Evolutionary conservation across 2,888 invertebrate species (phyloP).

Genomic region (Smittia sp.): DNA sequence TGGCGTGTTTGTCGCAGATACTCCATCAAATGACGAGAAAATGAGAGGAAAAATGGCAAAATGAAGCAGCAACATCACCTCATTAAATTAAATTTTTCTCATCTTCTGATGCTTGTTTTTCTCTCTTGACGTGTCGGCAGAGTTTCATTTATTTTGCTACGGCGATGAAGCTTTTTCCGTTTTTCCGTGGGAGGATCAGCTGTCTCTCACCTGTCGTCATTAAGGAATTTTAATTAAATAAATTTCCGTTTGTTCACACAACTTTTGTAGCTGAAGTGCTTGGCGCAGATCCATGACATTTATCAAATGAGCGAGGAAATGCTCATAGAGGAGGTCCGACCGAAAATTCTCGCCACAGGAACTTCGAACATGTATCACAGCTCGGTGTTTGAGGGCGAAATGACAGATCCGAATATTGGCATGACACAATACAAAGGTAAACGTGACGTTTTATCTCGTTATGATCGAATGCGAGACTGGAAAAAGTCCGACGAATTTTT

Average conservation of each 20-base stretch:
- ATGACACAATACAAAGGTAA: slow-evolving; percentile 50
- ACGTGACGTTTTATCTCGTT: too few species aligned
- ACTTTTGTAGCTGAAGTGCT: slow-evolving; percentile 49
- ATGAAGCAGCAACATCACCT: neutral
- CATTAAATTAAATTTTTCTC: slow-evolving; percentile 22
- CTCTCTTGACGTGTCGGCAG: slow-evolving; percentile 5
- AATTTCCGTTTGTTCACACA: neutral
- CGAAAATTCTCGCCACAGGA: slow-evolving; percentile 49
- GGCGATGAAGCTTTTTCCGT: neutral
- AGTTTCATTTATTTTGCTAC: neutral
- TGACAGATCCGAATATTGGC: slow-evolving; percentile 51
- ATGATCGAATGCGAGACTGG: too few species aligned
- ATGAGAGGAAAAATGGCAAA: neutral
- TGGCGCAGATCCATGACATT: slow-evolving; percentile 51
- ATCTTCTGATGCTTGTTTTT: too few species aligned
- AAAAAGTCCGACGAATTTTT: neutral
- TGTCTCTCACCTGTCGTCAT: neutral
- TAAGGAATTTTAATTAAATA: slow-evolving; percentile 39
- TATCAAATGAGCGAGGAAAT: slow-evolving; percentile 52
- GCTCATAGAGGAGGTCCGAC: slow-evolving; percentile 52
- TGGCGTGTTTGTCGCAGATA: neutral
- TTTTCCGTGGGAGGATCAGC: neutral
- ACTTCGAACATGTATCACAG: slow-evolving; percentile 48
- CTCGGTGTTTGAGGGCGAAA: slow-evolving; percentile 45
- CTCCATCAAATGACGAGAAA: neutral